These are phyloP conservation scores for Pemphredon lugubris DNA, from an alignment of 2,888 invertebrate species.

Conservation along the genomic window DNA sequence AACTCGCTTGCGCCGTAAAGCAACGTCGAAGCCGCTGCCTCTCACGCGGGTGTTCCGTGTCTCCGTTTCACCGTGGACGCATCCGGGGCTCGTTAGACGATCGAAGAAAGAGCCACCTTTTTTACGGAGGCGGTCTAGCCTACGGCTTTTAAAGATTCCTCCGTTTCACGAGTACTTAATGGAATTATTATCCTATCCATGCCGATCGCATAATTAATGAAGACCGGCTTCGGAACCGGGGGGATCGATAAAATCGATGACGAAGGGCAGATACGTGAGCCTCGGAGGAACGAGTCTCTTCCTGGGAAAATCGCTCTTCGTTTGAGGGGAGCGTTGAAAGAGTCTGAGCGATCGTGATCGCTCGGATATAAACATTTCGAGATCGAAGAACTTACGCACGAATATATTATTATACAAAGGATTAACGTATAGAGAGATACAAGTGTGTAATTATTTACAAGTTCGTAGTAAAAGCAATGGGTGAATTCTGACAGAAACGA, in stretches of 20 bases:
- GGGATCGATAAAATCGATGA: slow-evolving; percentile 48
- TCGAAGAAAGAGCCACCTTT: slow-evolving; percentile 10
- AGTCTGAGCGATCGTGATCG: too few species aligned
- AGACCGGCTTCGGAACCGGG: not conserved
- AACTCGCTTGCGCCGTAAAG: slow-evolving; percentile 18
- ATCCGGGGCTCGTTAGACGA: slow-evolving; percentile 42
- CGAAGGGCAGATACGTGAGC: slow-evolving; percentile 29
- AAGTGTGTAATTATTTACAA: too few species aligned
- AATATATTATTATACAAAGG: too few species aligned
- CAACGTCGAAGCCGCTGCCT: slow-evolving; percentile 9
- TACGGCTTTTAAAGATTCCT: slow-evolving; percentile 28
- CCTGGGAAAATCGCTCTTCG: not conserved
- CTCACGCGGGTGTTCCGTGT: slow-evolving; percentile 19
- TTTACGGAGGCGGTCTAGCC: slow-evolving; percentile 20
- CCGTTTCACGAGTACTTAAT: slow-evolving; percentile 40
- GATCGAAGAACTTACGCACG: too few species aligned
- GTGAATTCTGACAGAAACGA: too few species aligned
- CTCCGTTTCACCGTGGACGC: not conserved
- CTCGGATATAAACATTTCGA: too few species aligned
- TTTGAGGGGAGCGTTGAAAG: not conserved
- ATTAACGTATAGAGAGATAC: too few species aligned
- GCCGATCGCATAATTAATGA: slow-evolving; percentile 49
- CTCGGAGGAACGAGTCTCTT: not conserved
- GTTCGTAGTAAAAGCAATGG: too few species aligned
- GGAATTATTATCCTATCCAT: slow-evolving; percentile 49